Base-by-base conservation (phyloP, 2,888 invertebrate species). In the Latrodectus elegans region DNA sequence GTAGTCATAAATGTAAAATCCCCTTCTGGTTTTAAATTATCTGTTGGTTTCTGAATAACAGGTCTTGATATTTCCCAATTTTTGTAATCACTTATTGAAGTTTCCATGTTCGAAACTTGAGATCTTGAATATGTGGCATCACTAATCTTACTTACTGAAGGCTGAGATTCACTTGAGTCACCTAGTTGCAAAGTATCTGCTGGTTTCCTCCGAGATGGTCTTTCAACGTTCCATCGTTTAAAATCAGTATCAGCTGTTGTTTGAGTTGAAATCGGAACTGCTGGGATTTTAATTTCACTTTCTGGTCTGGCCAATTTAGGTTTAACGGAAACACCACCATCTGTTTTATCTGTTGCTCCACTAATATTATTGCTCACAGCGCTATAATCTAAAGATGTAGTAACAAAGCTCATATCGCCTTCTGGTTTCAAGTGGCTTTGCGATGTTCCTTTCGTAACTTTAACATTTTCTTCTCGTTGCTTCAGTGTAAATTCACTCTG, bases 11-110 rank as follows among this genome's bases (percentile, higher is more conserved):
- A 86, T n/a, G 70, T 51, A 55, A 79, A 68, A 17, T 64, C 75
- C 1, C 90, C 90, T 79, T 89, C 90, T 9, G 77, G 53, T 55
- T 80, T 82, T 8, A 90, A 60, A 68, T 90, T 89, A 55, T 89
- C 83, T 75, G 65, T 38, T 10, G 90, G 90, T 49, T 81, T 88
- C 17, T 52, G 55, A 4, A 82, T 53, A 17, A 82, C 38, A 22
- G 77, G 84, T 15, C 74, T 64, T 1, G 80, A 17, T 15, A 78
- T 71, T 26, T 77, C 49, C 84, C 84, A 80, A 6, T 67, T 74
- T 14, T 52, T 70, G n/a, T 67, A 74, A 52, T 84, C 75, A 11
- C 55, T 53, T n/a, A 22, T 14, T 8, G 75, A 73, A 22, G 70
- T 73, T 38, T 82, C 73, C 15, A 67, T 70, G 10, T 67, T 65